phyloP scores from a whole-genome alignment of 2,888 invertebrate species.

The Quadroppia sp. region DNA sequence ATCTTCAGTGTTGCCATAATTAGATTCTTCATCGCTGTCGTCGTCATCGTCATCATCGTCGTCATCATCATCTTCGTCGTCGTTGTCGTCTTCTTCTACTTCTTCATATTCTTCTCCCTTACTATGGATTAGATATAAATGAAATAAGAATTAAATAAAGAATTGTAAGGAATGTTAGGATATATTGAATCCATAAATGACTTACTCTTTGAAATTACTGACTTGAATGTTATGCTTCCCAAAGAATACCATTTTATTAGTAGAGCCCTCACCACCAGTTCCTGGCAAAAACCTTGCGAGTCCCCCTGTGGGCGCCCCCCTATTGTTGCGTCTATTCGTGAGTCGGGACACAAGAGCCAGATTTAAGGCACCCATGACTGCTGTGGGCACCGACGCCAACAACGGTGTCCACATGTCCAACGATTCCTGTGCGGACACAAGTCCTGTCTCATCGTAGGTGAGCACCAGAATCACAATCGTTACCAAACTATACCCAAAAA shows the following conservation, averaged over 20 bases:
- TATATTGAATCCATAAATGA: not conserved
- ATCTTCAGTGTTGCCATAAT: not conserved
- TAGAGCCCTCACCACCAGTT: not conserved
- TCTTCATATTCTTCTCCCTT: not conserved
- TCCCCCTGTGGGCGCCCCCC: not conserved
- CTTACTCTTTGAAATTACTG: constrained; percentile 8
- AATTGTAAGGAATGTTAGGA: no score
- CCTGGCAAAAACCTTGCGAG: not conserved
- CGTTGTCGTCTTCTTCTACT: not conserved
- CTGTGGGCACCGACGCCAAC: not conserved
- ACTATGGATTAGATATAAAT: no score
- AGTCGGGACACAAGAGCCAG: not conserved
- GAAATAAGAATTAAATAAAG: no score
- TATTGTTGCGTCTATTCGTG: not conserved
- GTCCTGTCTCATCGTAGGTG: not conserved
- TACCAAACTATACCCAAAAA: not conserved
- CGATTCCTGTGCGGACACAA: not conserved
- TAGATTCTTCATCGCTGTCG: not conserved
- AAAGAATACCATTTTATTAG: not conserved
- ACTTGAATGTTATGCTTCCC: constrained; percentile 23
- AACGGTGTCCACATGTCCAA: not conserved
- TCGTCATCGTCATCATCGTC: not conserved
- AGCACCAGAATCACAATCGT: not conserved
- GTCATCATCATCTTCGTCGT: constrained; percentile 1
- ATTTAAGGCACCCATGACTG: not conserved